Conservation (phyloP, 2,113 vertebrate species). For the Gorsachius goisagi region DNA sequence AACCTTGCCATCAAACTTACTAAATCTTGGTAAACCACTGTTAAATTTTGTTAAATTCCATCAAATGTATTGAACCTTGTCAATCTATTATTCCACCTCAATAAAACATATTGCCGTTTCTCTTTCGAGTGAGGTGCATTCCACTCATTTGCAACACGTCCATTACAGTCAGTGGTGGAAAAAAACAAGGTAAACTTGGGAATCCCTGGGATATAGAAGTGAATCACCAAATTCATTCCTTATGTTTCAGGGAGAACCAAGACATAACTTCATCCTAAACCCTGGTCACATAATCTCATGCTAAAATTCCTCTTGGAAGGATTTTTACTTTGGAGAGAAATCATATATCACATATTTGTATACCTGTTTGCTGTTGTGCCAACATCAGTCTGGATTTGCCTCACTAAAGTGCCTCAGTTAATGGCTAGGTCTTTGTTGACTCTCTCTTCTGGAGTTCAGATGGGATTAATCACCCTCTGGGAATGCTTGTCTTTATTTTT, state of each 20-base stretch:
- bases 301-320: neutral
- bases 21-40: too few species aligned
- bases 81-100: too few species aligned
- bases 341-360: neutral
- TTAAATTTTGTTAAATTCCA: too few species aligned
- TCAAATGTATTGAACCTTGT: too few species aligned
- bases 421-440: neutral
- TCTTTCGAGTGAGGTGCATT: too few species aligned
- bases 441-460: neutral
- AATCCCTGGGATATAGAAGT: neutral
- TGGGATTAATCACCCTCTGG: neutral
- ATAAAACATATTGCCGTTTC: too few species aligned
- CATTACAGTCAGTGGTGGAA: neutral
- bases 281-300: neutral
- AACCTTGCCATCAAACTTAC: too few species aligned
- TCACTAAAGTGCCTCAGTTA: neutral
- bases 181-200: neutral
- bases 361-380: neutral
- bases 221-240: neutral
- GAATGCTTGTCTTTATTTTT: neutral
- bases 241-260: neutral
- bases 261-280: neutral
- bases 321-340: neutral
- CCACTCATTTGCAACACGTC: neutral
- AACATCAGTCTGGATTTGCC: neutral